Evolutionary conservation across 2,797 vertebrate species (phyloP).

Genomic region (Sebastes hubbsi): DNA sequence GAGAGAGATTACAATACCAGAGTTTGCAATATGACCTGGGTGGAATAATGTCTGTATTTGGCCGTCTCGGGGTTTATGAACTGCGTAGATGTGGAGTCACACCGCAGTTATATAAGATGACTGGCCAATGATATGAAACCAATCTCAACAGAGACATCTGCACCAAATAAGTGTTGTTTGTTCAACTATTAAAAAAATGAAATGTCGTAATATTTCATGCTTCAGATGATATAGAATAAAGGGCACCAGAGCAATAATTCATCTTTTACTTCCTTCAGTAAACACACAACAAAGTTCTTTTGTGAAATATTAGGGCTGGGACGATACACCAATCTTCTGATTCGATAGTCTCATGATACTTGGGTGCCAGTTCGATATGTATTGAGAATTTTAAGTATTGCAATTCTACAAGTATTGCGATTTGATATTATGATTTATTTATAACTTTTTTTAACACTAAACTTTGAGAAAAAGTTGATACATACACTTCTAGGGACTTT

Average conservation of each 20-base stretch:
- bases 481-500: no score
- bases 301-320: neutral
- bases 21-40: constrained; percentile 36
- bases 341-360: no score
- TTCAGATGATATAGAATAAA: neutral
- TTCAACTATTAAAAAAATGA: neutral
- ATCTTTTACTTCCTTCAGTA: neutral
- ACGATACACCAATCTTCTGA: rapidly evolving
- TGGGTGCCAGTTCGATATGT: no score
- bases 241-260: neutral
- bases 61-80: constrained; percentile 43
- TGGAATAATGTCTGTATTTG: constrained; percentile 56
- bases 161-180: neutral
- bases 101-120: constrained; percentile 15
- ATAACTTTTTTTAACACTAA: rapidly evolving
- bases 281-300: neutral
- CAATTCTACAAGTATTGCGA: no score
- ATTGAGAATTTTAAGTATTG: no score
- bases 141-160: constrained; percentile 11
- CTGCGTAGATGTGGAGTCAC: constrained; percentile 30
- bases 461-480: rapidly evolving
- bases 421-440: rapidly evolving
- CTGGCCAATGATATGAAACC: constrained; percentile 21
- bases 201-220: constrained; percentile 2
- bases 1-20: constrained; percentile 38